Evolutionary conservation across 2,888 invertebrate genomes (phyloP).

Genomic region (Caenorhabditis auriculariae): DNA sequence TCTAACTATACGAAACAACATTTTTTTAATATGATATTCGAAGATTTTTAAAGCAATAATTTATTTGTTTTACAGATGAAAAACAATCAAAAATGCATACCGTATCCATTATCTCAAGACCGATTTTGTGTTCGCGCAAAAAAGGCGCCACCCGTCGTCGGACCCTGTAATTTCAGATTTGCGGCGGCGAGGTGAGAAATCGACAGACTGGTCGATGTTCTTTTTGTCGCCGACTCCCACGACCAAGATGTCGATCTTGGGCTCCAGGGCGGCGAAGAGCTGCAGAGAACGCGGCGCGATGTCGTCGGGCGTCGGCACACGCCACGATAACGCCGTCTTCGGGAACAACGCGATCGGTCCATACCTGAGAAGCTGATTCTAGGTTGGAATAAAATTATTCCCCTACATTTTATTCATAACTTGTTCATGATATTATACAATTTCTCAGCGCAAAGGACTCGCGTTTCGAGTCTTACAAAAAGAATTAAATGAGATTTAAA

Average conservation of each 20-base stretch:
- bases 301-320: slow-evolving; percentile 67
- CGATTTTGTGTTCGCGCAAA: slow-evolving; percentile 70
- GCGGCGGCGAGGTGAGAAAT: neutral
- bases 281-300: slow-evolving; percentile 78
- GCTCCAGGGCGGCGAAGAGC: slow-evolving; percentile 79
- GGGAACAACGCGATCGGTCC: slow-evolving; percentile 62
- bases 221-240: slow-evolving; percentile 63
- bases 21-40: too few species aligned
- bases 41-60: too few species aligned
- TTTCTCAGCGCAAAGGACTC: neutral
- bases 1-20: too few species aligned
- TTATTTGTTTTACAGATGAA: too few species aligned
- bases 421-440: neutral
- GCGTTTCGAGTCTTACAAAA: too few species aligned
- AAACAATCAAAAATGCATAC: slow-evolving; percentile 61
- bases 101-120: slow-evolving; percentile 79
- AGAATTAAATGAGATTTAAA: neutral
- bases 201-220: slow-evolving; percentile 52
- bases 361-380: slow-evolving; percentile 26
- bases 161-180: slow-evolving; percentile 24
- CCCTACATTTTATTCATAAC: neutral
- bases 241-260: slow-evolving; percentile 73
- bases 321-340: slow-evolving; percentile 59
- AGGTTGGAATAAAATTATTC: neutral
- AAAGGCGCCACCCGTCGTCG: slow-evolving; percentile 40